Evolutionary conservation across 2,797 vertebrate genomes (phyloP).

Genomic region (Sarcophilus harrisii): DNA sequence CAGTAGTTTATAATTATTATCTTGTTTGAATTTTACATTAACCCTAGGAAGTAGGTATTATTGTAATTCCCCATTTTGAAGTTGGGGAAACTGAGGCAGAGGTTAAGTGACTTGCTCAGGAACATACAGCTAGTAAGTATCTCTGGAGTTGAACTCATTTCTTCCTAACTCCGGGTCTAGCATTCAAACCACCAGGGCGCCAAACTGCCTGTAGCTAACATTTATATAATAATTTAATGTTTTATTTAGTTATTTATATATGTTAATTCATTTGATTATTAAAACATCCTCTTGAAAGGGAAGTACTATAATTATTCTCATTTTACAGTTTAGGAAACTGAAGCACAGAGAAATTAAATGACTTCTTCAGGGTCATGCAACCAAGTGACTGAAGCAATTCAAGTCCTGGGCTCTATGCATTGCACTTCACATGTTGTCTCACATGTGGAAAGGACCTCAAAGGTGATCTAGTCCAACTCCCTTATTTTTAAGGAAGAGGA

Average conservation of each 20-base stretch:
- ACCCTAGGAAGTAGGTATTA: background rate
- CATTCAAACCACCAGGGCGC: background rate
- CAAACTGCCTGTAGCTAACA: background rate
- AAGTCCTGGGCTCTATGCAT: background rate
- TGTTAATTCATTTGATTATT: background rate
- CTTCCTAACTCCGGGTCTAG: background rate
- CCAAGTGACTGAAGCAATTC: background rate
- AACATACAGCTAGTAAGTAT: background rate
- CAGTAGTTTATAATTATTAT: background rate
- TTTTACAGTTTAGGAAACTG: background rate
- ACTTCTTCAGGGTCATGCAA: background rate
- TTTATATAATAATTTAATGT: background rate
- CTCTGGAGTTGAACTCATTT: background rate
- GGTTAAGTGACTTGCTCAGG: background rate
- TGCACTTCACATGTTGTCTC: background rate
- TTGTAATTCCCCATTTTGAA: background rate
- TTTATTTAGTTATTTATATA: background rate
- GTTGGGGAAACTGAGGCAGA: background rate
- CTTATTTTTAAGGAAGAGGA: background rate
- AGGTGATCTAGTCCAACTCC: background rate
- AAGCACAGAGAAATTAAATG: background rate
- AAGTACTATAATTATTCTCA: background rate
- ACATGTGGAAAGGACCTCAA: background rate
- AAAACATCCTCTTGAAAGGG: background rate
- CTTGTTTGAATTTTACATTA: background rate